phyloP scores from a whole-genome alignment of 2,113 vertebrate species.

The Murina feae region DNA sequence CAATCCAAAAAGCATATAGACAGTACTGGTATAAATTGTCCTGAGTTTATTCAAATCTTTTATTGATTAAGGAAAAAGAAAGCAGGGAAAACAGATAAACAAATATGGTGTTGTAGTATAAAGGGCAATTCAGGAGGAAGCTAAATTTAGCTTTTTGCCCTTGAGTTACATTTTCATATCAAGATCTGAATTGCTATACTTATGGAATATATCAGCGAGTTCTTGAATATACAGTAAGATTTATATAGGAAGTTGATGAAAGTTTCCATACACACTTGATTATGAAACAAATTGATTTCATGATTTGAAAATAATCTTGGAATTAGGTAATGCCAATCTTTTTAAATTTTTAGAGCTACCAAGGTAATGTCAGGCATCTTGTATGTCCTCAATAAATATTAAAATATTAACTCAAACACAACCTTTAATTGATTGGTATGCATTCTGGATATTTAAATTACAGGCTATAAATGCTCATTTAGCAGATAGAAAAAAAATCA shows the following conservation, averaged over 20 bases:
- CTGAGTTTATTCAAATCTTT: conserved; percentile 28
- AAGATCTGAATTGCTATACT: conserved; percentile 44
- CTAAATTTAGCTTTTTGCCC: conserved; percentile 25
- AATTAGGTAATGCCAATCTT: background rate
- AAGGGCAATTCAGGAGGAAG: background rate
- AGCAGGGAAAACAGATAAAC: background rate
- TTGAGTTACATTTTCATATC: conserved; percentile 38
- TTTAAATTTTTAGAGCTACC: conserved; percentile 25
- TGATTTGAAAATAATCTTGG: conserved; percentile 41
- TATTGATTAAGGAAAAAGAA: conserved; percentile 8
- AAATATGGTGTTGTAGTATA: background rate
- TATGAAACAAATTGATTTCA: conserved; percentile 27
- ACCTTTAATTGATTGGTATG: conserved; percentile 12
- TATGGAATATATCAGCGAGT: background rate
- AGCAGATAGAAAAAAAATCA: background rate
- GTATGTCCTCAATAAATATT: background rate
- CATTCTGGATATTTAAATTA: conserved; percentile 36
- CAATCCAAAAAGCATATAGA: conserved; percentile 21
- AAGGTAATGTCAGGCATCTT: background rate
- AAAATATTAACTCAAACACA: conserved; percentile 36
- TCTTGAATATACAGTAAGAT: conserved; percentile 5
- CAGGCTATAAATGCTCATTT: background rate
- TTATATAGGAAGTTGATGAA: background rate
- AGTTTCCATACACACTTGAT: background rate
- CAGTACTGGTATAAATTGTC: background rate